Evolutionary conservation across 2,797 vertebrate species (phyloP), one percentile per base, ranked within the genome.

Genomic region (Enteromius afrohamiltoni): DNA sequence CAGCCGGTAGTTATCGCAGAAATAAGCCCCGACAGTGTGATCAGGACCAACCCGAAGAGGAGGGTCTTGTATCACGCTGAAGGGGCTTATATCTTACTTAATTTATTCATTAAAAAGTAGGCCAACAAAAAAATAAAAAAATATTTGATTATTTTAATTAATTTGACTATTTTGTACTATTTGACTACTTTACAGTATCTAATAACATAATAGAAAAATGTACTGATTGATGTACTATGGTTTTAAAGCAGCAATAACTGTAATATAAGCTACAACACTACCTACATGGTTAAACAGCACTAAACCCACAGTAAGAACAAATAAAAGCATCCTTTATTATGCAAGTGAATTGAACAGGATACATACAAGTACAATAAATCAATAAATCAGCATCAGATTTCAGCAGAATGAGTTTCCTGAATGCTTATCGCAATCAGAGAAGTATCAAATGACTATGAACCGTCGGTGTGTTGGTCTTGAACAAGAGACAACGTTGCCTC

Each of bases 361-460:
- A 31, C 70, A 26, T 14, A 23, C 19, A 16, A 47, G 40, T 26
- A 62, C 42, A 31, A 23, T 62, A 47, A 21, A 64, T 67, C 29
- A 37, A 53, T 37, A 69, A 42, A 80, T n/a, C 65, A 37, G 34
- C 2, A 11, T 80, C 31, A 1, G 4, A 55, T 80, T 69, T 42
- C 64, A 80, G n/a, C 11, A 37, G 34, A 42, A 67, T 31, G 34
- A 6, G 34, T 55, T 79, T 69, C 31, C 77, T 0, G 7, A 23
- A 53, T 69, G 77, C 77, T 69, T 29, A 58, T 69, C n/a, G 14
- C n/a, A 42, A 42, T 19, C 31, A 26, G 34, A 55, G 31, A 69
- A 31, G 78, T 13, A 37, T 21, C 37, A 10, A 21, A 69, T 80
- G 68, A 69, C 47, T 40, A 4, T 77, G 4, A 45, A 68, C 8